Evolutionary conservation across 2,797 vertebrate species (phyloP).

Genomic region (Diglossa cyanea): DNA sequence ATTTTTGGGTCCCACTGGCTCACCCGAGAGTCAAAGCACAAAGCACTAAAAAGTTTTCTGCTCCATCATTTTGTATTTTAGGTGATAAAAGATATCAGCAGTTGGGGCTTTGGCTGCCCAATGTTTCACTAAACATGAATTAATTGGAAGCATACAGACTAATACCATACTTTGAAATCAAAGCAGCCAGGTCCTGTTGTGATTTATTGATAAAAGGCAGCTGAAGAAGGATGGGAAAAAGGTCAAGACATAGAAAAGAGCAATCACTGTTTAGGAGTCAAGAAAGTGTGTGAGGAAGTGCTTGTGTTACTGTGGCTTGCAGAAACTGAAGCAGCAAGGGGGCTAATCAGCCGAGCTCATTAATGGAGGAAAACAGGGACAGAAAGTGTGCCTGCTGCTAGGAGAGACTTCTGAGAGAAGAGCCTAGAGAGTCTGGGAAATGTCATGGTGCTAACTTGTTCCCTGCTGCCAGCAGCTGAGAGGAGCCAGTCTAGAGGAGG

Average conservation of each 20-base stretch:
- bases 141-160: not conserved
- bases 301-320: not conserved
- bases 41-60: not conserved
- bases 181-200: not conserved
- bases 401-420: not conserved
- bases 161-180: not conserved
- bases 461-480: not conserved
- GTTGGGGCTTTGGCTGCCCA: not conserved
- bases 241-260: not conserved
- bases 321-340: constrained; percentile 28
- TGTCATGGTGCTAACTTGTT: not conserved
- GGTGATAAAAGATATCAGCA: not conserved
- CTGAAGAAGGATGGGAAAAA: not conserved
- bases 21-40: not conserved
- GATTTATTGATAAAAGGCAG: not conserved
- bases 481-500: not conserved
- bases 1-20: not conserved
- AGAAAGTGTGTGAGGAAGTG: not conserved
- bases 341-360: constrained; percentile 2
- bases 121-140: not conserved
- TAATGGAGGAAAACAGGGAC: not conserved
- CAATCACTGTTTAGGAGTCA: not conserved
- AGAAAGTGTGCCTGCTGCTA: not conserved
- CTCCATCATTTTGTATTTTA: not conserved
- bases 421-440: not conserved